These are phyloP conservation scores for Nesidiocoris tenuis DNA, from an alignment of 2,888 invertebrate genomes.

Conservation along the genomic window DNA sequence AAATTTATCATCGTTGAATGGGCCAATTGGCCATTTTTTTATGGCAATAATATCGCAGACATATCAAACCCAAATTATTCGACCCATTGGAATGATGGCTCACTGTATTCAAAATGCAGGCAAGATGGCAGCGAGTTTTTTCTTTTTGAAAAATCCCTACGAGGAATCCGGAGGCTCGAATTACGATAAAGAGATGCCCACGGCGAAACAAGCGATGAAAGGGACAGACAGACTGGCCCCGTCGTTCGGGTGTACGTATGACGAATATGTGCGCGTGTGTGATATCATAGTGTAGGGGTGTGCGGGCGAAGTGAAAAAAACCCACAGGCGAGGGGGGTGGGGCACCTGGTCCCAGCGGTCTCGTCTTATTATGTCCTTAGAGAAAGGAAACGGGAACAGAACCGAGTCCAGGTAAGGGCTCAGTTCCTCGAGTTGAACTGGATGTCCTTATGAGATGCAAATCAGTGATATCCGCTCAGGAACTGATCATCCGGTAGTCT, in stretches of 20 bases:
- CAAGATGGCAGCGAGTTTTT: too few species aligned
- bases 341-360: neutral
- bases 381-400: neutral
- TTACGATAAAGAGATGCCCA: neutral
- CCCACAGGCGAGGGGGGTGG: too few species aligned
- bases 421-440: neutral
- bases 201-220: neutral
- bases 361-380: neutral
- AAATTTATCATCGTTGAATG: too few species aligned
- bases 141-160: neutral
- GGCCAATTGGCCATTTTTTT: too few species aligned
- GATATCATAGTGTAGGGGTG: neutral
- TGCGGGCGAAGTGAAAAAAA: neutral
- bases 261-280: neutral
- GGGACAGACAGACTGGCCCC: neutral
- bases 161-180: neutral
- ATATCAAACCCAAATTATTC: too few species aligned
- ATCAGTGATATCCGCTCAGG: neutral
- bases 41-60: too few species aligned
- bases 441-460: neutral
- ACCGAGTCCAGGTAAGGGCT: neutral
- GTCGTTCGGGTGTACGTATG: neutral
- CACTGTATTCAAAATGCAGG: too few species aligned
- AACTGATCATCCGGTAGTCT: neutral
- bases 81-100: too few species aligned